A percentile compares a stretch with the other conserved stretches of the same genome.
These are phyloP conservation scores for Hypomecis punctinalis DNA, from an alignment of 2,888 invertebrate species.

Conservation along the genomic window DNA sequence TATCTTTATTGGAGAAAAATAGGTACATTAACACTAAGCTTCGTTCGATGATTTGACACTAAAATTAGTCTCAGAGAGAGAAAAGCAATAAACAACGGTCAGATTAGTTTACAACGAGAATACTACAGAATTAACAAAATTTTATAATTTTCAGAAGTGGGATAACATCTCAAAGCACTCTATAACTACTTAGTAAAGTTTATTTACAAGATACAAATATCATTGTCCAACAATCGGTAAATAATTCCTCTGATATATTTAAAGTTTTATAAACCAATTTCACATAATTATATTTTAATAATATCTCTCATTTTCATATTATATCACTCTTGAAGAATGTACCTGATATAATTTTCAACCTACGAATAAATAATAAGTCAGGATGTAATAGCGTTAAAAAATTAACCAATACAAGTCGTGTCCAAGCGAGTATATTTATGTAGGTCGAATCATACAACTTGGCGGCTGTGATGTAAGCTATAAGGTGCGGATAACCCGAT, in stretches of 20 bases:
- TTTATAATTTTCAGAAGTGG: not conserved
- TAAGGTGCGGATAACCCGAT: too few species aligned
- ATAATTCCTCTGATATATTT: slow-evolving; percentile 30
- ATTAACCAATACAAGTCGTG: too few species aligned
- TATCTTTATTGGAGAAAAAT: too few species aligned
- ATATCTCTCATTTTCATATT: not conserved
- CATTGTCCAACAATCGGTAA: slow-evolving; percentile 27
- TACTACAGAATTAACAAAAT: not conserved
- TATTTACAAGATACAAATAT: slow-evolving; percentile 32
- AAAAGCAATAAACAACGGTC: not conserved
- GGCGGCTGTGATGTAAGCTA: too few species aligned
- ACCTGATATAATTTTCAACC: slow-evolving; percentile 1
- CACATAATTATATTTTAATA: slow-evolving; percentile 11
- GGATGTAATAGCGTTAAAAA: too few species aligned
- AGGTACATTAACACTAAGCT: too few species aligned
- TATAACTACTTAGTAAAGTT: slow-evolving; percentile 26
- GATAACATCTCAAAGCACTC: not conserved
- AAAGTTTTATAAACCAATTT: slow-evolving; percentile 26
- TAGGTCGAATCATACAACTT: too few species aligned
- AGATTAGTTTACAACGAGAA: not conserved
- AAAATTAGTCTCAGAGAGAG: too few species aligned
- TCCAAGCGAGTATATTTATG: too few species aligned
- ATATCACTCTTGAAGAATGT: slow-evolving; percentile 22
- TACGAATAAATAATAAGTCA: too few species aligned
- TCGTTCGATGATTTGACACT: too few species aligned